Evolutionary conservation across 2,113 vertebrate genomes (phyloP).

Genomic region (Embiotoca jacksoni): DNA sequence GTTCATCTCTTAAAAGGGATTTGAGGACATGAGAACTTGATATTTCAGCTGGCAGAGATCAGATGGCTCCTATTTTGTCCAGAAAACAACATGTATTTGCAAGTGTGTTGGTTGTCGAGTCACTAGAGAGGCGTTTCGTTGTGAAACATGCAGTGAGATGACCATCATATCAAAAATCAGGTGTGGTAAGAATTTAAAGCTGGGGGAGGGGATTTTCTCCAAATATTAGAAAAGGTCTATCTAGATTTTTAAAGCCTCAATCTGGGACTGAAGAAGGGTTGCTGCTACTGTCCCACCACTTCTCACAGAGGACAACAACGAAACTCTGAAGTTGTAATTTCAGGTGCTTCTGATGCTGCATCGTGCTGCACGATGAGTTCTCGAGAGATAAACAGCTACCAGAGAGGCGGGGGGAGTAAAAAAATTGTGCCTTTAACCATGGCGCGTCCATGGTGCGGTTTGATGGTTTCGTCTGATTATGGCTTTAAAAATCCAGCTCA

Average conservation of each 20-base stretch:
- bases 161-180: constrained; percentile 42
- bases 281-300: constrained; percentile 11
- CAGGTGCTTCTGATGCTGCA: constrained; percentile 1
- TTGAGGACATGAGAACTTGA: not conserved
- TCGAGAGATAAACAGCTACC: constrained; percentile 18
- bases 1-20: constrained; percentile 41
- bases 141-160: constrained; percentile 9
- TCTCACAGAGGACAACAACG: constrained; percentile 23
- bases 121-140: not conserved
- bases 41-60: constrained; percentile 6
- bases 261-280: constrained; percentile 53
- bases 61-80: not conserved
- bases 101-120: constrained; percentile 17
- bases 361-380: not conserved
- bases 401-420: not conserved
- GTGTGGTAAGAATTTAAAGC: constrained; percentile 8
- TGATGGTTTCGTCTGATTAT: constrained; percentile 72
- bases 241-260: constrained; percentile 79
- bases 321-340: constrained; percentile 33
- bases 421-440: constrained; percentile 73
- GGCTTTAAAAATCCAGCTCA: constrained; percentile 83
- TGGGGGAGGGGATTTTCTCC: constrained; percentile 11
- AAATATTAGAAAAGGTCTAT: constrained; percentile 39
- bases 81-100: constrained; percentile 1
- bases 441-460: constrained; percentile 53